Percentiles rank a stretch among this genome's conserved stretches.
Conservation (phyloP, 2,113 vertebrate species). For the Dicrurus megarhynchus region DNA sequence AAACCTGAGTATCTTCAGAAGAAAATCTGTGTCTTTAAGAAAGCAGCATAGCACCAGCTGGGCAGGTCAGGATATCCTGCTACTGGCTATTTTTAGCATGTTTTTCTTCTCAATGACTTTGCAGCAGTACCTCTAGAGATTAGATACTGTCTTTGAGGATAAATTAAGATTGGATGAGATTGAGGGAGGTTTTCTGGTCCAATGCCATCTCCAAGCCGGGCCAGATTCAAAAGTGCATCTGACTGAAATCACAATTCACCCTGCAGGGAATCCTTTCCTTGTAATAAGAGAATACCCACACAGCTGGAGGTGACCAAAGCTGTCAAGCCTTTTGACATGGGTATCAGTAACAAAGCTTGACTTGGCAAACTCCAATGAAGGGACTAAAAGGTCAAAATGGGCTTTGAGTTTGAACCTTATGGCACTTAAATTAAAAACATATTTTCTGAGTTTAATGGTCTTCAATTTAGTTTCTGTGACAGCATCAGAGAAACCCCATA, state of each 20-base stretch:
- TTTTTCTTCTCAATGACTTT: neutral
- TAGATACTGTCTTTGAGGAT: neutral
- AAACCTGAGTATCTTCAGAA: neutral
- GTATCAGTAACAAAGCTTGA: neutral
- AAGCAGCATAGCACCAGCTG: neutral
- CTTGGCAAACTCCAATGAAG: neutral
- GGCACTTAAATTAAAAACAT: accelerated
- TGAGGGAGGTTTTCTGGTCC: neutral
- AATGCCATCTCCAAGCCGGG: neutral
- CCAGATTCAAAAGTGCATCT: neutral
- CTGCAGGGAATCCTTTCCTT: neutral
- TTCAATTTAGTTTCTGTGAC: neutral
- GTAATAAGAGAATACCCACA: neutral
- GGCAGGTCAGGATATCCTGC: neutral
- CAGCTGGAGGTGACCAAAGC: neutral
- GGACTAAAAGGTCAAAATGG: neutral
- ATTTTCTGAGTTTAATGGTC: neutral
- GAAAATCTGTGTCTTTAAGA: neutral
- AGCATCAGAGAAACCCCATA: neutral
- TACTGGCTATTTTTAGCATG: neutral
- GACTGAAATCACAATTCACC: neutral
- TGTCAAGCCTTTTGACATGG: neutral
- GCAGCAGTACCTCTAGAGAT: neutral
- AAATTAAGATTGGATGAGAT: neutral
- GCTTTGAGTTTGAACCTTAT: neutral